Evolutionary conservation across 1,140 invertebrate genomes (phyloP), one percentile per base, ranked within the genome.

Genomic region (Drosophila pectinifera): DNA sequence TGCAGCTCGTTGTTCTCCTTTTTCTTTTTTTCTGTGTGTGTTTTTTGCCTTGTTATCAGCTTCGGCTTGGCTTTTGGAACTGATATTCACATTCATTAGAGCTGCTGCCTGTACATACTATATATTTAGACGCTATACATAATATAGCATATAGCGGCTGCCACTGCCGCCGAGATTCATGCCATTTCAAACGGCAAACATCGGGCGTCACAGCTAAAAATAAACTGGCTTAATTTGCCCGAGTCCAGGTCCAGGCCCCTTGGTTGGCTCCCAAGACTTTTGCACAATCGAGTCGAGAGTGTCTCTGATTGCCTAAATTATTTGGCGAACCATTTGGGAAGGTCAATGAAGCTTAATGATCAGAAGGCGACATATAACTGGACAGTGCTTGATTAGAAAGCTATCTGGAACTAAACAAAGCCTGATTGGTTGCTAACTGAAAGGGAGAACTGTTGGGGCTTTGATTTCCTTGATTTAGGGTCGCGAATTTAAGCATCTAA

Each of bases 81-180:
- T 86, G 79, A 59, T 83, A 86, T 88, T 80, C 79, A 59, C 80
- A 86, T 88, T 80, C 79, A 88, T 88, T 82, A 79, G 68, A 83
- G 41, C 75, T 69, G 58, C 65, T 69, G 48, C 4, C 16, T 13
- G 24, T 5, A 58, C 34, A 43, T 28, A 51, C 31, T 22, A 54
- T 67, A 73, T 77, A 46, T 55, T 55, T 49, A 67, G 73, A 68
- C 55, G 56, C 24, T 56, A 36, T 58, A 57, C 39, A 49, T 16
- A 53, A 51, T 28, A 43, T 20, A n/a, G n/a, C n/a, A 65, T n/a
- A 13, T 4, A 24, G 54, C 43, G n/a, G n/a, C n/a, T n/a, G n/a
- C n/a, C n/a, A n/a, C 36, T 46, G n/a, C 41, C 20, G 45, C 31
- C 24, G 51, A 49, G 73, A 70, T 74, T 70, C 58, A 70, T 74